Percentiles rank a stretch among this genome's conserved stretches.
Conservation (phyloP, 2,888 invertebrate genomes). For the Papilio elwesi region DNA sequence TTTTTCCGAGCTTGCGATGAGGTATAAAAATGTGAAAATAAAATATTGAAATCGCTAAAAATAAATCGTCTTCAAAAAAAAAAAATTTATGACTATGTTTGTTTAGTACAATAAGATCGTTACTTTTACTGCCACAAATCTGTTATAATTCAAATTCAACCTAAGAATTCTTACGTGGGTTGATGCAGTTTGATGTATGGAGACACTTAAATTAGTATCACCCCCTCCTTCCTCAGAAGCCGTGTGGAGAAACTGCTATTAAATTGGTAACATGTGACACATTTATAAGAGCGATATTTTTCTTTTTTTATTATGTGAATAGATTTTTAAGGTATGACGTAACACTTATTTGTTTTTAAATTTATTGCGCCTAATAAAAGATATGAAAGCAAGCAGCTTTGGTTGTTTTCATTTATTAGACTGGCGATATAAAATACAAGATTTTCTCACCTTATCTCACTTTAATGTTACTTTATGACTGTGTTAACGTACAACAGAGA, state of each 20-base stretch:
- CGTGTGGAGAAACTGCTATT: slow-evolving; percentile 67
- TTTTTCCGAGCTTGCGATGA: too few relatives aligned
- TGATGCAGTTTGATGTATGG: slow-evolving; percentile 56
- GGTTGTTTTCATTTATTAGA: too few relatives aligned
- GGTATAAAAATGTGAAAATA: too few relatives aligned
- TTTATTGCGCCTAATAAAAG: slow-evolving; percentile 54
- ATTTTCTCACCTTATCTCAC: too few relatives aligned
- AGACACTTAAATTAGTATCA: slow-evolving; percentile 59
- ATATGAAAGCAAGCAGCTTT: too few relatives aligned
- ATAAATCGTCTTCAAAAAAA: too few relatives aligned
- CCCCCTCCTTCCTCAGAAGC: slow-evolving; percentile 70
- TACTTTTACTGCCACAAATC: slow-evolving; percentile 36
- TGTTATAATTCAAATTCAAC: slow-evolving; percentile 41
- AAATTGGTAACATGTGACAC: slow-evolving; percentile 66
- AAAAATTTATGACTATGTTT: too few relatives aligned
- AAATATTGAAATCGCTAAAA: too few relatives aligned
- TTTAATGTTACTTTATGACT: too few relatives aligned
- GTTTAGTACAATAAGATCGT: slow-evolving; percentile 47
- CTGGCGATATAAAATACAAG: too few relatives aligned
- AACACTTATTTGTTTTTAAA: slow-evolving; percentile 51
- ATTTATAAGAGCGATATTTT: slow-evolving; percentile 70
- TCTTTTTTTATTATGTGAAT: slow-evolving; percentile 68
- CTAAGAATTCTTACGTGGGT: slow-evolving; percentile 50
- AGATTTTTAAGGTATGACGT: slow-evolving; percentile 55
- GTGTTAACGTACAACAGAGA: too few relatives aligned